These are phyloP conservation scores for Papilio dardanus DNA, from an alignment of 1,140 invertebrate species.

Conservation along the genomic window DNA sequence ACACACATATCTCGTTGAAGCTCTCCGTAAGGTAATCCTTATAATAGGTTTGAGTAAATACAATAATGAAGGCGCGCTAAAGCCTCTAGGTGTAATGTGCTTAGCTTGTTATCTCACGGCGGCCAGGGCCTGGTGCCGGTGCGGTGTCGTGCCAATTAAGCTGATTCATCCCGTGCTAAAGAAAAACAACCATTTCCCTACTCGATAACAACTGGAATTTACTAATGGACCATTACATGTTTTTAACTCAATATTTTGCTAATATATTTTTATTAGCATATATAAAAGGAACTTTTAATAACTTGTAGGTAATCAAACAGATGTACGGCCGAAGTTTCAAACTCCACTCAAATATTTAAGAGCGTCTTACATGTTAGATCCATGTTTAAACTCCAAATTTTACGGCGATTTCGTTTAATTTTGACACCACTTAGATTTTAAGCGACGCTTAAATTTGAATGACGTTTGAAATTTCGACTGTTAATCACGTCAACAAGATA, in stretches of 20 bases:
- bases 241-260: neutral
- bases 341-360: no score
- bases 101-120: constrained; percentile 33
- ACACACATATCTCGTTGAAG: neutral
- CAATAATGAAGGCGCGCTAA: constrained; percentile 23
- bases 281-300: neutral
- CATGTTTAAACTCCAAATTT: no score
- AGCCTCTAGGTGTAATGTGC: constrained; percentile 32
- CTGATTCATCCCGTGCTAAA: constrained; percentile 40
- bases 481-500: no score
- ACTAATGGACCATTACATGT: constrained; percentile 12
- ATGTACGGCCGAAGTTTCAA: no score
- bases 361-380: no score
- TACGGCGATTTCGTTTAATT: no score
- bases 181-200: constrained; percentile 37
- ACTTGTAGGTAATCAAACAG: neutral
- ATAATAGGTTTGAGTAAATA: constrained; percentile 24
- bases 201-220: constrained; percentile 28
- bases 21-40: neutral
- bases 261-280: neutral
- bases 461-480: no score
- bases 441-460: no score
- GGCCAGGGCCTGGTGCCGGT: constrained; percentile 38
- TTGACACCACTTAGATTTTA: no score
- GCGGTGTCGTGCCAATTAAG: constrained; percentile 57